phyloP scores from a whole-genome alignment of 2,888 invertebrate genomes.

The Ypsolopha sequella region DNA sequence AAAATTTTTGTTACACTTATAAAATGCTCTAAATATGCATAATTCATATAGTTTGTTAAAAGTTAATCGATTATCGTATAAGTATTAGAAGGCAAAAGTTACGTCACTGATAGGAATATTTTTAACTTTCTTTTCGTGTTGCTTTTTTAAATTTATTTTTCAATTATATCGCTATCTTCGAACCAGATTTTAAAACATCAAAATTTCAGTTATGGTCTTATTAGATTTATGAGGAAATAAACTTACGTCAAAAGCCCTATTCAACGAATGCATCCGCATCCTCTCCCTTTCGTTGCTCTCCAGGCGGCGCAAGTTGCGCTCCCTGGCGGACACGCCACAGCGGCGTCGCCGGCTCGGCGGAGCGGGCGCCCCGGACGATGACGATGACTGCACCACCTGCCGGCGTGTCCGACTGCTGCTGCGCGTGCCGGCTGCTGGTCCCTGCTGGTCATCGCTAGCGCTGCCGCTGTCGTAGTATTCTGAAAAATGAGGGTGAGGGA shows the following conservation, averaged over 20 bases:
- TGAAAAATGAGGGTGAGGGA: slow-evolving; percentile 17
- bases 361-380: slow-evolving; percentile 36
- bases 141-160: no score
- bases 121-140: no score
- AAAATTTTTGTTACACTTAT: no score
- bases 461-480: slow-evolving; percentile 56
- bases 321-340: slow-evolving; percentile 84
- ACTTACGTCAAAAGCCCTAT: slow-evolving; percentile 89
- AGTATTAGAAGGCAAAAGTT: no score
- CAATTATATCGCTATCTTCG: no score
- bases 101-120: no score
- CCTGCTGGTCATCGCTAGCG: slow-evolving; percentile 47
- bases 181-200: no score
- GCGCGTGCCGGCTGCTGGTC: slow-evolving; percentile 24
- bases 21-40: no score
- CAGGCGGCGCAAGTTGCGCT: slow-evolving; percentile 85
- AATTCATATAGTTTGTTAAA: no score
- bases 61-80: no score
- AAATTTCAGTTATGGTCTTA: no score
- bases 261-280: slow-evolving; percentile 93
- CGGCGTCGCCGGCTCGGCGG: slow-evolving; percentile 74
- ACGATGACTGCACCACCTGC: slow-evolving; percentile 30
- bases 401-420: slow-evolving; percentile 34
- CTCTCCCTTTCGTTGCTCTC: slow-evolving; percentile 94
- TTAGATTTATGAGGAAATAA: no score